Conservation (phyloP, 2,797 vertebrate species). For the Yasuhikotakia modesta region DNA sequence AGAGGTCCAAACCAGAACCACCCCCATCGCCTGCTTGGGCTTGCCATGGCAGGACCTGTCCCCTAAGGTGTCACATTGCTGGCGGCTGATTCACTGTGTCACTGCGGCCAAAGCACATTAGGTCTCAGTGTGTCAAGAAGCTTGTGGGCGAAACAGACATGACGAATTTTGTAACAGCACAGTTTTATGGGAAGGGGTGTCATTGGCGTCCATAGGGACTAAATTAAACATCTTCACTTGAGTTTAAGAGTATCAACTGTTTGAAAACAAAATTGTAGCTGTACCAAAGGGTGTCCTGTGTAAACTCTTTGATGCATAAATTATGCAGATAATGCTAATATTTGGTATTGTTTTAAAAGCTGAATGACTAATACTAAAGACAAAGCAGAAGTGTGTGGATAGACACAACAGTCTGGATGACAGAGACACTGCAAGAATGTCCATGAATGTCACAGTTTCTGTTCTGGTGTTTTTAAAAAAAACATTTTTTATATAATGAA, state of each 20-base stretch:
- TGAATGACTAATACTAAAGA: background rate
- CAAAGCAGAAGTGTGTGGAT: background rate
- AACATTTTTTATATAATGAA: no score
- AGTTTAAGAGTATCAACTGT: background rate
- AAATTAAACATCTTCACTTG: background rate
- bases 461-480: background rate
- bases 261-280: background rate
- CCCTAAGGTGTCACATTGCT: conserved; percentile 63
- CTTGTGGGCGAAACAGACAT: conserved; percentile 25
- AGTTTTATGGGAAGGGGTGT: background rate
- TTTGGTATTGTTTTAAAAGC: background rate
- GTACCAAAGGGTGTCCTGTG: background rate
- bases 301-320: background rate
- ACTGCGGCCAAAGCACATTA: conserved; percentile 45
- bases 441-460: background rate
- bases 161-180: conserved; percentile 4
- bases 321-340: background rate
- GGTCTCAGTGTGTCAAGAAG: conserved; percentile 36
- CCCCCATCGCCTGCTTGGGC: background rate
- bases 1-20: background rate
- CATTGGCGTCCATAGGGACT: background rate
- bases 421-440: background rate
- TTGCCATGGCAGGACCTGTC: conserved; percentile 22
- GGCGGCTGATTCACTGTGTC: conserved; percentile 72
- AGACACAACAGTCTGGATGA: background rate